Conservation (phyloP, 2,888 invertebrate species). For the Platynereis dumerilii region DNA sequence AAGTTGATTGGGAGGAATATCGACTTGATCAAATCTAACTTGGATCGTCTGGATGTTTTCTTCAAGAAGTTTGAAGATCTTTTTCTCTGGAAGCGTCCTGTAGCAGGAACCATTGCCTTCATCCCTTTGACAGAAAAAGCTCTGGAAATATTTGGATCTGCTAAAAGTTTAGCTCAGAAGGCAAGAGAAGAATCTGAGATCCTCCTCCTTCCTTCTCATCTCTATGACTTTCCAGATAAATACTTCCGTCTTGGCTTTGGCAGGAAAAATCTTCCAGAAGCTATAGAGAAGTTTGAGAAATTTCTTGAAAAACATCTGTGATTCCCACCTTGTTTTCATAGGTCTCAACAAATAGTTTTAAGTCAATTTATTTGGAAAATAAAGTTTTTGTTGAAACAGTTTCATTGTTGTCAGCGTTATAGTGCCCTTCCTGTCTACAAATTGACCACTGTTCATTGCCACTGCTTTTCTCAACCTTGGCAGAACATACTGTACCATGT, state of each 20-base stretch:
- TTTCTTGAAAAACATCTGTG: neutral
- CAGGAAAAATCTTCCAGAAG: conserved; percentile 20
- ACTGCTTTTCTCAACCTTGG: too few relatives aligned
- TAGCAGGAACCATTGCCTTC: conserved; percentile 42
- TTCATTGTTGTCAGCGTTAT: too few relatives aligned
- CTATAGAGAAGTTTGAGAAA: neutral
- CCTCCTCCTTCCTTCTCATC: conserved; percentile 26
- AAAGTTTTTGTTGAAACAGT: too few relatives aligned
- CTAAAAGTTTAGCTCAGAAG: conserved; percentile 21
- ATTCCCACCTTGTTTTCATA: too few relatives aligned
- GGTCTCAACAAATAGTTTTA: too few relatives aligned
- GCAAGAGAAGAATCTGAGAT: conserved; percentile 22
- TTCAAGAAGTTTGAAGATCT: conserved; percentile 26
- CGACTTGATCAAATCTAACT: conserved; percentile 26
- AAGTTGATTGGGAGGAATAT: conserved; percentile 21
- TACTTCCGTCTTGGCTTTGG: conserved; percentile 34
- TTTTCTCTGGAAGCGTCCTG: conserved; percentile 41
- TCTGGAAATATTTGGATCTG: conserved; percentile 14
- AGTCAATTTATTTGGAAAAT: too few relatives aligned
- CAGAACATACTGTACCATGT: too few relatives aligned
- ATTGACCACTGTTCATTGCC: too few relatives aligned
- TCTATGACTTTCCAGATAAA: conserved; percentile 29
- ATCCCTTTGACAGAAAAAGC: conserved; percentile 40
- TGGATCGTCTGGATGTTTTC: conserved; percentile 29
- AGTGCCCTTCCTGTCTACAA: too few relatives aligned